Conservation (phyloP, 2,888 invertebrate species). For the Sipha maydis region DNA sequence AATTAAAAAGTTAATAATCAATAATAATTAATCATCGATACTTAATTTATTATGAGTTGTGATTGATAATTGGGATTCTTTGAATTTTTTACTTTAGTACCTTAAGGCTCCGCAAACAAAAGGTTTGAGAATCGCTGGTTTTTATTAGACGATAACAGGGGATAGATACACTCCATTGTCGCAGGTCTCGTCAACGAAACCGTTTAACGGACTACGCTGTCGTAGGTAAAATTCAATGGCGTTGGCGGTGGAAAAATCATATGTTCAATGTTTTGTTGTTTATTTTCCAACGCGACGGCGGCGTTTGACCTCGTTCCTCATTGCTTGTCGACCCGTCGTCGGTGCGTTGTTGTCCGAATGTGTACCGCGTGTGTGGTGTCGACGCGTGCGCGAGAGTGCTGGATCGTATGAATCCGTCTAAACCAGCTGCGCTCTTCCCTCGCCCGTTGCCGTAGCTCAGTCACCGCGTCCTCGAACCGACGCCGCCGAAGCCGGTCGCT, state of each 20-base stretch:
- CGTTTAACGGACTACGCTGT: background rate
- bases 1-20: too few relatives aligned
- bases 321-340: too few relatives aligned
- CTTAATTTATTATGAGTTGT: too few relatives aligned
- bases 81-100: too few relatives aligned
- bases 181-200: background rate
- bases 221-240: background rate
- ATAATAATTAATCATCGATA: too few relatives aligned
- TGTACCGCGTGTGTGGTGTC: background rate
- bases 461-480: slow-evolving; percentile 18
- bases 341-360: slow-evolving; percentile 20
- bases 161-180: background rate
- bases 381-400: slow-evolving; percentile 17
- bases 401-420: background rate
- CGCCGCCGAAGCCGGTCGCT: background rate
- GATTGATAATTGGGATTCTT: too few relatives aligned
- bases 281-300: slow-evolving; percentile 21
- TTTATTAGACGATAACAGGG: background rate
- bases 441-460: background rate
- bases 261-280: slow-evolving; percentile 45
- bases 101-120: too few relatives aligned
- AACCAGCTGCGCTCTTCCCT: background rate
- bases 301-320: slow-evolving; percentile 51
- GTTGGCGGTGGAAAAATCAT: background rate
- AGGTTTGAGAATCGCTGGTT: too few relatives aligned